Evolutionary conservation across 2,113 vertebrate genomes (phyloP), one percentile per base, ranked within the genome.

Genomic region (Mixornis gularis): DNA sequence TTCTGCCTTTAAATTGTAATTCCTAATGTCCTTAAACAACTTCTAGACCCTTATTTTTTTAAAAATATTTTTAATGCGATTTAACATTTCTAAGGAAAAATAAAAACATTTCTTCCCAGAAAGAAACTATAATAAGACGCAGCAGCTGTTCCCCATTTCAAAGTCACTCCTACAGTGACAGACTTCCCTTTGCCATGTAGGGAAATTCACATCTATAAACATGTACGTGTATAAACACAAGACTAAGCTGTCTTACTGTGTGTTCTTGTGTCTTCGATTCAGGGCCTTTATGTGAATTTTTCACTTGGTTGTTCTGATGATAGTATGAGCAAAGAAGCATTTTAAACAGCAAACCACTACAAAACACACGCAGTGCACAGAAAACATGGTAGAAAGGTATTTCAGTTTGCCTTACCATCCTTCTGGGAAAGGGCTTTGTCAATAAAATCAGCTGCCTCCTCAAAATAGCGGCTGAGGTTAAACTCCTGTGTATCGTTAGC

Each of bases 371-470:
- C 38, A 85, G 34, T 12, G n/a, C 40, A 76, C 68, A 89, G 71
- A 82, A 85, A 93, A 87, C 25, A 66, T 0, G 15, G 34, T 10
- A 94, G 73, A 60, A 79, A 80, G 41, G 4, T 12, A 81, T 49
- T 65, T 74, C 59, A 27, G 60, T 74, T 76, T 16, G 55, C 96
- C 98, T 99, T 98, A 98, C 99, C 98, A 29, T 99, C 98, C 79
- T 99, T 99, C 87, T 99, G 98, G 25, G 98, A 97, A 89, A 99
- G 96, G 48, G 98, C 98, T 94, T 98, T 98, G 88, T 99, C 99
- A 19, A 99, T 99, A 91, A 99, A 99, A 85, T 99, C 99, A 19
- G 98, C 98, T 34, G 98, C 98, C 95, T 98, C 98, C 97, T 99
- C 99, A 72, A 99, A 99, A 97, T 98, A 99, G 96, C 98, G 98